Base-by-base conservation (phyloP, 2,888 invertebrate species). In the Halictus quadricinctus region DNA sequence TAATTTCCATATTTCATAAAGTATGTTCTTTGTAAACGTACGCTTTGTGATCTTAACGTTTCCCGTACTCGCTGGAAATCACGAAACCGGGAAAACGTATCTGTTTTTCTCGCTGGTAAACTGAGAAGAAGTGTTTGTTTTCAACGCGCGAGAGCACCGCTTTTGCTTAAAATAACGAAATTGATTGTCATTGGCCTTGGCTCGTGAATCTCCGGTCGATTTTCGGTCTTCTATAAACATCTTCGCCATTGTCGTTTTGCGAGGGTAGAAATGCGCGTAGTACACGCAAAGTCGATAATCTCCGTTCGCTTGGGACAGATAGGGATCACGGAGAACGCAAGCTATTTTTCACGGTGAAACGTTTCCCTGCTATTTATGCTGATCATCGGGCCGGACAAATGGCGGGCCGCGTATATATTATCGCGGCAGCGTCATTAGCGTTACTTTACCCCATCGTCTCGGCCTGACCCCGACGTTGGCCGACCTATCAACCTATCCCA, bases 281-380 rank as follows among this genome's bases (percentile, higher is more conserved):
- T 25, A 18, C 36, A 29, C 46, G 43, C 46, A 25, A 79, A 58
- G 18, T 12, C 66, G 15, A 41, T 43, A 79, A 54, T 25, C 48
- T 64, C 25, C 36, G 15, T 21, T 46, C 54, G 36, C 54, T 36
- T 0, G 66, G 66, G 36, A 29, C 74, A 36, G 84, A 85, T 79
- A 74, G 25, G 54, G 73, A 83, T 85, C 80, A 29, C 21, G 72
- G 41, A 25, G 76, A 80, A 72, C 73, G 60, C 41, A 36, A n/a
- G 72, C 74, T 70, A 80, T 76, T 84, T 84, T 85, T 84, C 74
- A 80, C 72, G 54, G 6, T 46, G 46, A 66, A 58, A 50, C 69
- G 76, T 85, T 80, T 64, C 75, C 50, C 58, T 29, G 64, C 58
- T 60, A 76, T 84, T 81, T 81, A 84, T 76, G 80, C 43, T 58